A percentile compares a stretch with the other conserved stretches of the same genome.
Evolutionary conservation across 2,113 vertebrate species (phyloP).

Genomic region (Hucho hucho): DNA sequence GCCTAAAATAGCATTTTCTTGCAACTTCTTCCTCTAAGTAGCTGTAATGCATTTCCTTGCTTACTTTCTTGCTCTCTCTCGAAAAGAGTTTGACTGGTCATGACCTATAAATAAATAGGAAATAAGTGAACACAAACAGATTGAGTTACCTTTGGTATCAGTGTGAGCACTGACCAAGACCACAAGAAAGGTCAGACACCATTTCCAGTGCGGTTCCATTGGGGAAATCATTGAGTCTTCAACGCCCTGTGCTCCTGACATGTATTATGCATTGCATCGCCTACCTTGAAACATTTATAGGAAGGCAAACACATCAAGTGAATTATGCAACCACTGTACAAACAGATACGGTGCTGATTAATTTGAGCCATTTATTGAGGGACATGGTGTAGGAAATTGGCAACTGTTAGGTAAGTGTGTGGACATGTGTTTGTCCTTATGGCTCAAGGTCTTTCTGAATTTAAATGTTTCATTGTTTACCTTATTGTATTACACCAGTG

Average conservation of each 20-base stretch:
- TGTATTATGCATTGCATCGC: not conserved
- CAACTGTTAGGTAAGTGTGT: slow-evolving; percentile 37
- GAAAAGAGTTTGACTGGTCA: too few species aligned
- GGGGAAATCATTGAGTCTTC: slow-evolving; percentile 33
- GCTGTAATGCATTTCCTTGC: too few species aligned
- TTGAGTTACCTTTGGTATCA: slow-evolving; percentile 46
- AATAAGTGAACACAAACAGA: not conserved
- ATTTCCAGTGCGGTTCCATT: slow-evolving; percentile 35
- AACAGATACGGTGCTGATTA: slow-evolving; percentile 17
- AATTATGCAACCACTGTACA: slow-evolving; percentile 43
- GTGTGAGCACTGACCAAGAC: slow-evolving; percentile 11
- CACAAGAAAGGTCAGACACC: slow-evolving; percentile 36
- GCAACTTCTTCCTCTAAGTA: too few species aligned
- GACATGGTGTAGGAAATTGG: slow-evolving; percentile 45
- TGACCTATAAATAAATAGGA: not conserved
- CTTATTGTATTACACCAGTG: not conserved
- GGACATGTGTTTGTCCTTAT: not conserved
- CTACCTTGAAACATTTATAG: slow-evolving; percentile 35
- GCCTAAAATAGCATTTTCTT: too few species aligned
- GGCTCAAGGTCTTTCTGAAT: slow-evolving; percentile 1
- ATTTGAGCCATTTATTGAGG: not conserved
- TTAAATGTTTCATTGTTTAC: not conserved
- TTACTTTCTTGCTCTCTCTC: too few species aligned
- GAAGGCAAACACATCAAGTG: not conserved
- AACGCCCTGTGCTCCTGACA: slow-evolving; percentile 1